phyloP scores from a whole-genome alignment of 2,888 invertebrate species.

The Petrophora chlorosata region DNA sequence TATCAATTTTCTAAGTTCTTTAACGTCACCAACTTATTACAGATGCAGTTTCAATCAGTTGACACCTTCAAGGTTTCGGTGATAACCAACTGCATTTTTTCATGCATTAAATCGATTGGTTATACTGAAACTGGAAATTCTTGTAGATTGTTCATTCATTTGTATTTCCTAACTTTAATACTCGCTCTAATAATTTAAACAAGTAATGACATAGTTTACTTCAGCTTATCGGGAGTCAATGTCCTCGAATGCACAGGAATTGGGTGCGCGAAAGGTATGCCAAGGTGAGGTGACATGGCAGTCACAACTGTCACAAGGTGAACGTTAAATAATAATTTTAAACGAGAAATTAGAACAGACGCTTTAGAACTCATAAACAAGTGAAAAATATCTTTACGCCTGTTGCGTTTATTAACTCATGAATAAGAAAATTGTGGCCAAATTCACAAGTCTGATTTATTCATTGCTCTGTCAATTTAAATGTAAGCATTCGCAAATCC shows the following conservation, averaged over 20 bases:
- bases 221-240: constrained; percentile 63
- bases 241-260: constrained; percentile 61
- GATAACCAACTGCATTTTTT: background rate
- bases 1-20: too few relatives aligned
- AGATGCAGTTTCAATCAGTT: background rate
- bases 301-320: constrained; percentile 43
- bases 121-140: background rate
- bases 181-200: constrained; percentile 3
- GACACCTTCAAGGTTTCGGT: constrained; percentile 2
- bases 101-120: background rate
- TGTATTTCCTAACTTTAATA: background rate
- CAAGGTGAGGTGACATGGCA: constrained; percentile 63
- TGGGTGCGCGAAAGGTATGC: constrained; percentile 65
- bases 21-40: background rate
- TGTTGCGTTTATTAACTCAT: too few relatives aligned
- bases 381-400: background rate
- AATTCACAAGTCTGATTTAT: constrained; percentile 13
- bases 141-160: background rate
- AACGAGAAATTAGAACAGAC: constrained; percentile 32
- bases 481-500: constrained; percentile 1
- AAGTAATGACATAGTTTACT: constrained; percentile 24
- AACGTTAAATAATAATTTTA: constrained; percentile 38
- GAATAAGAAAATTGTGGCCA: too few relatives aligned
- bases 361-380: constrained; percentile 24
- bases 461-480: background rate